Evolutionary conservation across 1,140 invertebrate genomes (phyloP).

Genomic region (Phymastichus coffea): DNA sequence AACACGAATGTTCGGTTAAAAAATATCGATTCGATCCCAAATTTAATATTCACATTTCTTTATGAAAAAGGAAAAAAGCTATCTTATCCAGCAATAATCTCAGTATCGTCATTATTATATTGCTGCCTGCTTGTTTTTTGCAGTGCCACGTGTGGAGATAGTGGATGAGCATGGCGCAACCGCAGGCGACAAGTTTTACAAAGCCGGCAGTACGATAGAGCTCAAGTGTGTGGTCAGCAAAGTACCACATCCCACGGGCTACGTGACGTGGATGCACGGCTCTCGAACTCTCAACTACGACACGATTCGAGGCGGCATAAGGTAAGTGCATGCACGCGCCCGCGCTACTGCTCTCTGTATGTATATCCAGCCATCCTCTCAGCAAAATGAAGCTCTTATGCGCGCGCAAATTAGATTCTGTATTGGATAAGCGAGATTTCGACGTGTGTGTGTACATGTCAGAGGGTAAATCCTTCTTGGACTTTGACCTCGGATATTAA

Average conservation of each 20-base stretch:
- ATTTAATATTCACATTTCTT: too few species aligned
- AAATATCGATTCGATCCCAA: too few species aligned
- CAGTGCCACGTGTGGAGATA: constrained; percentile 83
- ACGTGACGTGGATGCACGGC: constrained; percentile 80
- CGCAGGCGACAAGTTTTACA: constrained; percentile 83
- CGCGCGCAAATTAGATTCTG: background rate
- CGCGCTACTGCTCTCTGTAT: background rate
- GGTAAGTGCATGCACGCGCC: constrained; percentile 56
- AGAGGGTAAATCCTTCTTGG: too few species aligned
- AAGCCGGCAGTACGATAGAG: constrained; percentile 83
- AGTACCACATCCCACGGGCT: constrained; percentile 74
- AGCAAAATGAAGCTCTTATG: background rate
- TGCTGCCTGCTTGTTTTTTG: too few species aligned
- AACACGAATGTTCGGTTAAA: too few species aligned
- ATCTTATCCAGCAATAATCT: too few species aligned
- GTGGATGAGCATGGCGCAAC: constrained; percentile 76
- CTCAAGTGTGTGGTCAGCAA: constrained; percentile 81
- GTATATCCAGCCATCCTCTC: background rate
- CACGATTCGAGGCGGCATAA: constrained; percentile 79
- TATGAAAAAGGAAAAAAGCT: too few species aligned
- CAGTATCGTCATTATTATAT: too few species aligned
- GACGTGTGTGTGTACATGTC: too few species aligned
- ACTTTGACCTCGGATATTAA: too few species aligned
- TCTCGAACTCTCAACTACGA: constrained; percentile 79
- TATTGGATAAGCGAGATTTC: background rate